Evolutionary conservation across 2,888 invertebrate genomes (phyloP), one percentile per base, ranked within the genome.

Genomic region (Scaptomyza flava): DNA sequence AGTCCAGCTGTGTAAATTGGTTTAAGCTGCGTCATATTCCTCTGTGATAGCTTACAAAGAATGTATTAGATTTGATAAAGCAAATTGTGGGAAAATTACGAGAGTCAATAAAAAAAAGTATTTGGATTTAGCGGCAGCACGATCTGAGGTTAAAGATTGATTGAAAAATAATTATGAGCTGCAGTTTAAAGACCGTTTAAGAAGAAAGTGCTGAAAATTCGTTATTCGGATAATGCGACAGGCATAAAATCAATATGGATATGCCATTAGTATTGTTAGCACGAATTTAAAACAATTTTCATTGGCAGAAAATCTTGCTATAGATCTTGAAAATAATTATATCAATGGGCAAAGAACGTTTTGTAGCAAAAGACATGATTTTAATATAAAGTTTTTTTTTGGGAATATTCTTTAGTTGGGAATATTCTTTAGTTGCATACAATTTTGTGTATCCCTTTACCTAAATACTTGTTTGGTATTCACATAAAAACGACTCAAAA

Each of bases 1-100:
- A 65, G 58, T 66, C 77, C 68, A 76, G 77, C 79, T 77, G 77
- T 51, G 72, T 68, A 79, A 61, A 76, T 79, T 63, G 52, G n/a
- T 63, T 77, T 77, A 41, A 46, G 77, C 75, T 64, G 60, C 58
- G 73, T 77, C 75, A 75, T 59, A 33, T 53, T 42, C 14, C 63
- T 46, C 23, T 33, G 3, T 14, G 60, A 68, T 69, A 68, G 34
- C 34, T 43, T 31, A 60, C 51, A 66, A 31, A 8, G 46, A 42
- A 50, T 50, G 64, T 59, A 45, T 57, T 42, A 42, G 65, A 57
- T 76, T 51, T 43, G 45, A 41, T 63, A 46, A 9, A 20, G 53
- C 31, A 43, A 50, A 68, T 50, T 51, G 31, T 51, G 47, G 59
- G 54, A 59, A 65, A 30, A 46, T 51, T 43, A 34, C 42, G 43